Base-by-base conservation (phyloP, 1,140 invertebrate species). In the Bombus pascuorum region DNA sequence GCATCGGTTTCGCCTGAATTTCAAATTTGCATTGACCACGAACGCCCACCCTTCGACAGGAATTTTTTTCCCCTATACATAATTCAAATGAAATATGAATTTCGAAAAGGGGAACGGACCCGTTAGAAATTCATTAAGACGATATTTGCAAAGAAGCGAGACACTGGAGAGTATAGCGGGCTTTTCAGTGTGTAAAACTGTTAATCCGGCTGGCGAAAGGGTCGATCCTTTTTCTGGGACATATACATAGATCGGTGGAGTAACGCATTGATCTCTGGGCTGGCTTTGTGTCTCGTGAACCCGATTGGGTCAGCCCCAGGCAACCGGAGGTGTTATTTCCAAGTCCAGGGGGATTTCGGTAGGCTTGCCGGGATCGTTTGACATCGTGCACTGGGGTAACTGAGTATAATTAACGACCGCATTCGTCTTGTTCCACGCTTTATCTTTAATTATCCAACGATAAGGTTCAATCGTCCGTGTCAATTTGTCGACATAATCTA, bases 201-300 rank as follows among this genome's bases (percentile, higher is more conserved):
- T 59, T 82, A 71, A 83, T 86, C 78, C 72, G n/a, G 2, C 25
- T 34, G 32, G 22, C 34, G 42, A 86, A 71, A 68, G 74, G 68
- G 72, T 57, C 37, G 65, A 77, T 25, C 25, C 34, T 85, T 87
- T 90, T 70, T 57, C 66, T 66, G 42, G 28, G 66, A 18, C 65
- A 15, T 9, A 66, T 1, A 34, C n/a, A 34, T 2, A 22, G 9
- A n/a, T 47, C 3, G 74, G 8, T 15, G 12, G 76, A 57, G 78
- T 80, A 73, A 57, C 37, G 47, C 87, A 81, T 81, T 84, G 87
- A 90, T 90, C 86, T 90, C 59, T 76, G 72, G 47, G 53, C 57
- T 62, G 62, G 79, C 71, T 87, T 68, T 90, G 82, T 80, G 82
- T 85, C 77, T 75, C 44, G 47, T 53, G 73, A 85, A 82, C 53